Evolutionary conservation across 2,888 invertebrate genomes (phyloP).

Genomic region (Unio delphinus): DNA sequence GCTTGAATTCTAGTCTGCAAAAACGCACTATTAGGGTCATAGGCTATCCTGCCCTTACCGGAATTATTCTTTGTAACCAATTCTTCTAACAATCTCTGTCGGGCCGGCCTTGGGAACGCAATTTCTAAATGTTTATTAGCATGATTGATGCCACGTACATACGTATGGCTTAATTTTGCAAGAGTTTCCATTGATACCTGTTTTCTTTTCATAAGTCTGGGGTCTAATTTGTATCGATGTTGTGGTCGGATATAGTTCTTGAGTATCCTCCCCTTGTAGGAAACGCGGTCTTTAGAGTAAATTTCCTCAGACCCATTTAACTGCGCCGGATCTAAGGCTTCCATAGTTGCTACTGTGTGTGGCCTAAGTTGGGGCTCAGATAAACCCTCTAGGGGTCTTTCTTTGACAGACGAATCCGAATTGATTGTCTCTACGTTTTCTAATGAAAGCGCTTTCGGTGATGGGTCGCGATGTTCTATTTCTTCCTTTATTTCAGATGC

Average conservation of each 20-base stretch:
- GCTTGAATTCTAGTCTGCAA: conserved; percentile 27
- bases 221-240: conserved; percentile 42
- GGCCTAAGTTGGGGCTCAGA: no score
- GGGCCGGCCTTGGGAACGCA: conserved; percentile 35
- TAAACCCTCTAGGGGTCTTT: no score
- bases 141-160: conserved; percentile 31
- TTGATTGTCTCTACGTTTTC: no score
- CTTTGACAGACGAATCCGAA: no score
- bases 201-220: conserved; percentile 31
- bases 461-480: no score
- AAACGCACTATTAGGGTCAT: conserved; percentile 10
- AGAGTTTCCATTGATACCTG: conserved; percentile 39
- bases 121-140: conserved; percentile 33
- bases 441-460: no score
- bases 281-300: conserved; percentile 6
- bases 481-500: no score
- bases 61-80: conserved; percentile 34
- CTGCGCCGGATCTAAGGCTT: no score
- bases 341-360: no score
- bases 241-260: conserved; percentile 40
- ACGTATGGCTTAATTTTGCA: conserved; percentile 30
- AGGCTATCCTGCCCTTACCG: conserved; percentile 7
- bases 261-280: conserved; percentile 28
- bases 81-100: conserved; percentile 32
- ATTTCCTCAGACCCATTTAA: background rate